A percentile compares a stretch with the other conserved stretches of the same genome.
These are phyloP conservation scores for Enteromius viviparus DNA, from an alignment of 2,797 vertebrate genomes.

Conservation along the genomic window DNA sequence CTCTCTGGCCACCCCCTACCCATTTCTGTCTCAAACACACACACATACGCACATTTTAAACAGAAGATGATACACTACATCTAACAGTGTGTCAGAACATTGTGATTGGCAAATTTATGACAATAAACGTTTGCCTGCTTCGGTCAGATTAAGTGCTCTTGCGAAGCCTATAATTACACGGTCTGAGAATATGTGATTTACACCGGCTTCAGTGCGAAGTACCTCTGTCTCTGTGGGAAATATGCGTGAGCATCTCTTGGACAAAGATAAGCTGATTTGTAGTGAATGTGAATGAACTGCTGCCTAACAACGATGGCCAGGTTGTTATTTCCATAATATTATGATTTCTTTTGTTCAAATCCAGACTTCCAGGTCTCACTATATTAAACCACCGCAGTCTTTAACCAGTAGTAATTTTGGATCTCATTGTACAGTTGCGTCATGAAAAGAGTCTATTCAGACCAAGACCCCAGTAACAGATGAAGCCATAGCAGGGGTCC, in stretches of 20 bases:
- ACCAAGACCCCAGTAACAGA: conserved; percentile 41
- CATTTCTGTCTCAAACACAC: conserved; percentile 28
- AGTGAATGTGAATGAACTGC: conserved; percentile 28
- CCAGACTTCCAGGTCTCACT: conserved; percentile 24
- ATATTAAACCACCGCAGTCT: conserved; percentile 33
- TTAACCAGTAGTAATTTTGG: conserved; percentile 21
- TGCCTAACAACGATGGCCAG: conserved; percentile 42
- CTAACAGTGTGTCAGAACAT: conserved; percentile 2
- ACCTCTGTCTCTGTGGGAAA: conserved; percentile 2
- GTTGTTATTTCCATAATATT: conserved; percentile 49
- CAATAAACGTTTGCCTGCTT: conserved; percentile 26
- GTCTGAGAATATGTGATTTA: conserved; percentile 30
- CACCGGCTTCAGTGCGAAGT: neutral
- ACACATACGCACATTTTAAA: conserved; percentile 10
- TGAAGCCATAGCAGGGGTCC: conserved; percentile 49
- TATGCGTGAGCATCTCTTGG: conserved; percentile 9
- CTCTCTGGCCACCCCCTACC: conserved; percentile 19
- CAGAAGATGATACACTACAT: conserved; percentile 30
- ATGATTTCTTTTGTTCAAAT: conserved; percentile 44
- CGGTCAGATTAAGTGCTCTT: conserved; percentile 37
- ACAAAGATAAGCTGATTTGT: conserved; percentile 37
- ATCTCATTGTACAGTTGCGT: conserved; percentile 44
- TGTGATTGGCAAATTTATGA: conserved; percentile 27
- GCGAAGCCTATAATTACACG: conserved; percentile 34
- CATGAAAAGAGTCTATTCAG: conserved; percentile 43